Evolutionary conservation across 2,113 vertebrate genomes (phyloP).

Genomic region (human): DNA sequence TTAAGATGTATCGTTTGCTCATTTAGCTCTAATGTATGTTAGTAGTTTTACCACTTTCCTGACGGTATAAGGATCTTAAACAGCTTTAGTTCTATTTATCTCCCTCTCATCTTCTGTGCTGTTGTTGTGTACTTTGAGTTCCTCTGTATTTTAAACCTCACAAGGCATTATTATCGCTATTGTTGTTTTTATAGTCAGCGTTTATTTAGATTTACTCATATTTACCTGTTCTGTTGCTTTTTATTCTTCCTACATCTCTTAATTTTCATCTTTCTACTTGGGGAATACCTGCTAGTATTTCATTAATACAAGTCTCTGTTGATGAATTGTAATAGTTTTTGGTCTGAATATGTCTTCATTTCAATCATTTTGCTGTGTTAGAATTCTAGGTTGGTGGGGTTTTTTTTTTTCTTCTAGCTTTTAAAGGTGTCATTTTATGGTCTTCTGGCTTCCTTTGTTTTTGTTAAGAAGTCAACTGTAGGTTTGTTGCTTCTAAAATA

Average conservation of each 20-base stretch:
- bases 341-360: not conserved
- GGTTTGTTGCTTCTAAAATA: conserved; percentile 1
- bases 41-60: not conserved
- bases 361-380: not conserved
- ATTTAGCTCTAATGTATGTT: not conserved
- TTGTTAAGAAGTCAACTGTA: not conserved
- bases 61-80: not conserved
- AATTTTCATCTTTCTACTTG: not conserved
- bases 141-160: not conserved
- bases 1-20: not conserved
- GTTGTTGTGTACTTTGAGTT: not conserved
- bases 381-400: not conserved
- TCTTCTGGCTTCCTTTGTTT: conserved; percentile 37
- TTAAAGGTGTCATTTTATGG: not conserved
- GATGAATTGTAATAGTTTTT: not conserved
- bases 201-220: not conserved
- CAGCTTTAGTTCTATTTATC: not conserved
- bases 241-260: not conserved
- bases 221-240: not conserved
- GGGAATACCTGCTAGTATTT: not conserved
- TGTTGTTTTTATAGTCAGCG: not conserved
- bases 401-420: not conserved
- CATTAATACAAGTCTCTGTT: not conserved
- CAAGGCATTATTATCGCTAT: not conserved
- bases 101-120: not conserved